Evolutionary conservation across 1,140 invertebrate species (phyloP).

Genomic region (Drosophila mayri): DNA sequence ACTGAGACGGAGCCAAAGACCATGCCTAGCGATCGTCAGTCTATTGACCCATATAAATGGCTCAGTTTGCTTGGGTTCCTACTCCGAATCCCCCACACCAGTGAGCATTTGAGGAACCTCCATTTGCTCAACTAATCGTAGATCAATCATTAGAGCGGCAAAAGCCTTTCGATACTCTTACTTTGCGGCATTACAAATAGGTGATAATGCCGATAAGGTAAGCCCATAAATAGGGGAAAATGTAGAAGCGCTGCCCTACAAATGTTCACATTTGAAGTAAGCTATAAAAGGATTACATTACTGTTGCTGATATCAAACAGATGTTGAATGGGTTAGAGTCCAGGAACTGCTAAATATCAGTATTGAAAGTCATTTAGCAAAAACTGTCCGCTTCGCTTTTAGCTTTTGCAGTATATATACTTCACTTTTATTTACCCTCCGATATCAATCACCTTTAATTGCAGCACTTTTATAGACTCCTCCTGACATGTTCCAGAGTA

Average conservation of each 20-base stretch:
- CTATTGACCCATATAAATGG: constrained; percentile 59
- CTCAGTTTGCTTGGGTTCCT: constrained; percentile 10
- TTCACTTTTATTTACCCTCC: constrained; percentile 1
- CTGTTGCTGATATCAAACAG: constrained; percentile 2
- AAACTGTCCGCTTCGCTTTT: not conserved
- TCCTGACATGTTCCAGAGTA: constrained; percentile 15
- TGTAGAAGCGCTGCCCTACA: not conserved
- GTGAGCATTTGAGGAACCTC: constrained; percentile 23
- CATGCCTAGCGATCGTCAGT: constrained; percentile 30
- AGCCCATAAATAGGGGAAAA: constrained; percentile 16
- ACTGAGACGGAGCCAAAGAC: not conserved
- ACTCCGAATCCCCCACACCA: constrained; percentile 5
- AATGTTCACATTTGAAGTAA: constrained; percentile 7
- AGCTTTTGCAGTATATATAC: not conserved
- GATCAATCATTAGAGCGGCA: constrained; percentile 51
- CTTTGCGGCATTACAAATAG: constrained; percentile 25
- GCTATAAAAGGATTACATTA: constrained; percentile 7
- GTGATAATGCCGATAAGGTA: constrained; percentile 26
- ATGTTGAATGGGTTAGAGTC: not conserved
- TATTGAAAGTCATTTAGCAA: not conserved
- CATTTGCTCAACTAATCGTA: constrained; percentile 49
- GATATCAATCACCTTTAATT: constrained; percentile 24
- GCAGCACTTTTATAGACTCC: constrained; percentile 18
- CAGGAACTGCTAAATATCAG: not conserved
- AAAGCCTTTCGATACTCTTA: constrained; percentile 42